Conservation (phyloP, 1,140 invertebrate genomes). For the Achatina immaculata region DNA sequence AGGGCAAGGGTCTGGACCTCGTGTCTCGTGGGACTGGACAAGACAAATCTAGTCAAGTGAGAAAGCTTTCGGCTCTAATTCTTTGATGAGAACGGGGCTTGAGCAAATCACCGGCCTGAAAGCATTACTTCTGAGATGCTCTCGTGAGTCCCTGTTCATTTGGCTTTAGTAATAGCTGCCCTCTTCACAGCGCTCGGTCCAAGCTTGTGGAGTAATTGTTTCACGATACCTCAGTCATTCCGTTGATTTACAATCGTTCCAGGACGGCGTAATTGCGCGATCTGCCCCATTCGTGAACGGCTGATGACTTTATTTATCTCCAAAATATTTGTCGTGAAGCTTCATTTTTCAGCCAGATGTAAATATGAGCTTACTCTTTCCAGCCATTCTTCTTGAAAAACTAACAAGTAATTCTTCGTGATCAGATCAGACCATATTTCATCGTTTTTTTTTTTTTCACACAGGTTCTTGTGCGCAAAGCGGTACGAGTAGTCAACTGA, state of each 20-base stretch:
- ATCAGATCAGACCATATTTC: background rate
- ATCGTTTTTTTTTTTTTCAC: background rate
- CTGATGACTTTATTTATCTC: conserved; percentile 33
- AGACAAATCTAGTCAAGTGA: conserved; percentile 34
- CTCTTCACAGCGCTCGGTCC: conserved; percentile 1
- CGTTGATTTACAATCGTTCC: conserved; percentile 14
- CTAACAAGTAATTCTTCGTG: background rate
- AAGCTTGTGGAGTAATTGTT: conserved; percentile 23
- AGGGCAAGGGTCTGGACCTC: background rate
- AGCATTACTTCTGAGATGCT: conserved; percentile 19
- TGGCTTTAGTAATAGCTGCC: conserved; percentile 31
- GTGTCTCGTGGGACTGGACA: conserved; percentile 25
- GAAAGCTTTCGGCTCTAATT: conserved; percentile 30
- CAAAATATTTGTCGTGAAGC: conserved; percentile 36
- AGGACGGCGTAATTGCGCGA: conserved; percentile 24
- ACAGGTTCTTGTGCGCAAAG: background rate
- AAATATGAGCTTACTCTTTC: background rate
- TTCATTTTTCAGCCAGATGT: background rate
- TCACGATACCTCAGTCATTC: conserved; percentile 6
- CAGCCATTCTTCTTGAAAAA: background rate
- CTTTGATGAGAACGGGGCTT: conserved; percentile 35
- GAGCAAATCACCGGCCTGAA: conserved; percentile 28
- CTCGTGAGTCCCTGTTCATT: conserved; percentile 24
- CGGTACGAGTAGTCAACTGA: too few relatives aligned
- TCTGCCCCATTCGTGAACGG: background rate